A percentile compares a stretch with the other conserved stretches of the same genome.
These are phyloP conservation scores for Rhegmatorhina hoffmannsi DNA, from an alignment of 2,113 vertebrate species.

Conservation along the genomic window DNA sequence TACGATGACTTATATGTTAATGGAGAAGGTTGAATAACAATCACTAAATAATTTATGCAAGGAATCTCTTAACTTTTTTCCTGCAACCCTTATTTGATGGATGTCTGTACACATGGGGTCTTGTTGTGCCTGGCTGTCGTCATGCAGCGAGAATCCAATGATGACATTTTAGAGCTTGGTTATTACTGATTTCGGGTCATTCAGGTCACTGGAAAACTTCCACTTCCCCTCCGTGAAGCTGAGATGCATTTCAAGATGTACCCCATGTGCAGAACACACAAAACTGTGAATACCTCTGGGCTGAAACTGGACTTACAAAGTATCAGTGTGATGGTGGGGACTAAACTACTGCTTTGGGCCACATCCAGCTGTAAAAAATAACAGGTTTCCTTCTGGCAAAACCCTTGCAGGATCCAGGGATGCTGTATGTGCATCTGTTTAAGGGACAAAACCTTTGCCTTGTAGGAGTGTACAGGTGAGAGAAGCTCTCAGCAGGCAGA, in stretches of 20 bases:
- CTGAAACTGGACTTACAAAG: not conserved
- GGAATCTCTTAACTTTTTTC: not conserved
- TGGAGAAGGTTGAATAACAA: not conserved
- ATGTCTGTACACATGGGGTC: not conserved
- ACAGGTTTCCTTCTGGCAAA: not conserved
- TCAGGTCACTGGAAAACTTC: not conserved
- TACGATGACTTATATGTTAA: not conserved
- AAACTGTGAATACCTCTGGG: not conserved
- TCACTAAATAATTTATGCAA: constrained; percentile 32
- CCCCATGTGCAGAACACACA: not conserved
- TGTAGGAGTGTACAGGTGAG: not conserved
- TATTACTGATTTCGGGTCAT: not conserved
- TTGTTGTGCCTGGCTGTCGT: not conserved
- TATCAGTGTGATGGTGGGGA: not conserved
- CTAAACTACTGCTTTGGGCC: not conserved
- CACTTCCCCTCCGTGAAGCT: not conserved
- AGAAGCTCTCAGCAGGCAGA: not conserved
- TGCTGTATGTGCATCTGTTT: not conserved
- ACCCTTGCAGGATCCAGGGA: not conserved
- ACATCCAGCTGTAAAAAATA: not conserved
- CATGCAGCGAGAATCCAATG: not conserved
- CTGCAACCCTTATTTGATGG: not conserved
- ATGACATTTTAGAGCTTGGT: not conserved
- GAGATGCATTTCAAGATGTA: not conserved
- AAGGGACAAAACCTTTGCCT: not conserved